Evolutionary conservation across 2,797 vertebrate species (phyloP).

Genomic region (Tokudaia tokunoshimensis): DNA sequence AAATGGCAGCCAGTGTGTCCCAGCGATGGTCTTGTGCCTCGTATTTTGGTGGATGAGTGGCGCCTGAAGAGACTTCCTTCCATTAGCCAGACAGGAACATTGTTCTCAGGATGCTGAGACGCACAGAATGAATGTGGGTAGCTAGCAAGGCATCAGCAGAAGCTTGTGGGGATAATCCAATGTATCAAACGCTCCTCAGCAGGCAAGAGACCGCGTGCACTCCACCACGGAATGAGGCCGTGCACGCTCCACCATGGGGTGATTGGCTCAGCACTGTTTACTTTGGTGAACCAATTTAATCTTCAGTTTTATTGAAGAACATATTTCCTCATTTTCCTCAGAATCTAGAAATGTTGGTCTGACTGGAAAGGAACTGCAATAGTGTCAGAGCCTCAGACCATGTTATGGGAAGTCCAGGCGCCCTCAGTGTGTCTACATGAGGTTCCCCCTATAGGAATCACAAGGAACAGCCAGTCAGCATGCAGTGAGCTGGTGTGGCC

Average conservation of each 20-base stretch:
- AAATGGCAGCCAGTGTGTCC: not conserved
- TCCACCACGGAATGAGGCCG: not conserved
- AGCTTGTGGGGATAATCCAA: not conserved
- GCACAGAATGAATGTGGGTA: not conserved
- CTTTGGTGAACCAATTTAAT: not conserved
- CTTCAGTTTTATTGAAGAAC: constrained; percentile 15
- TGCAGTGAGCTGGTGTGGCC: not conserved
- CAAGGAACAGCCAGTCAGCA: not conserved
- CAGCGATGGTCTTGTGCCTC: not conserved
- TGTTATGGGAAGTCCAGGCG: not conserved
- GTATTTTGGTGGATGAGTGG: not conserved
- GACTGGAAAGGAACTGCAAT: not conserved
- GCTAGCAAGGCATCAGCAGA: not conserved
- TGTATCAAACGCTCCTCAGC: not conserved
- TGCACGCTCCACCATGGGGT: not conserved
- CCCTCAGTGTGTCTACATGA: not conserved
- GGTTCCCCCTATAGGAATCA: not conserved
- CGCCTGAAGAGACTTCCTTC: not conserved
- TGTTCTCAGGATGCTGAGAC: not conserved
- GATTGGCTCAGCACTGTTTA: not conserved
- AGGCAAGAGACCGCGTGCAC: not conserved
- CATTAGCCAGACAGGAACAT: not conserved
- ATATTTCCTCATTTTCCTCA: not conserved
- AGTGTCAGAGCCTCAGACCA: not conserved
- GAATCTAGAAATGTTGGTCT: not conserved